These are phyloP conservation scores for Ornithoptera priamus DNA, from an alignment of 2,888 invertebrate species.

Conservation along the genomic window DNA sequence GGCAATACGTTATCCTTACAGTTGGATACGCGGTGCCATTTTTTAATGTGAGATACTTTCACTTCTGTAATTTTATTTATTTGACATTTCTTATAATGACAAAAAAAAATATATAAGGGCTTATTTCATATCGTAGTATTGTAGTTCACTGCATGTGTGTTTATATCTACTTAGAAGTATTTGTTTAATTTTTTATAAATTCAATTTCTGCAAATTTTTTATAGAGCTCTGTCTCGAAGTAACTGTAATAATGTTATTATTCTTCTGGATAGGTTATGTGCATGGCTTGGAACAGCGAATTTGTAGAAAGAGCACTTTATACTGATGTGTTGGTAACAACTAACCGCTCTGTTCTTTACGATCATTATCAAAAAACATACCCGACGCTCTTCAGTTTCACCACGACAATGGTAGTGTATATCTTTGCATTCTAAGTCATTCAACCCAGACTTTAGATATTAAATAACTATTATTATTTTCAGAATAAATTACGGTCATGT, in stretches of 20 bases:
- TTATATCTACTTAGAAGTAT: neutral
- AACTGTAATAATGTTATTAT: neutral
- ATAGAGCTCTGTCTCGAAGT: too few relatives aligned
- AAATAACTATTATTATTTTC: neutral
- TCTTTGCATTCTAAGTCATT: too few relatives aligned
- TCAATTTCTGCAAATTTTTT: too few relatives aligned
- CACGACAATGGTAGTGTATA: neutral
- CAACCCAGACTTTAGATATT: too few relatives aligned
- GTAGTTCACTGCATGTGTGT: neutral
- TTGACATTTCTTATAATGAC: too few relatives aligned
- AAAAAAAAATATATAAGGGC: too few relatives aligned
- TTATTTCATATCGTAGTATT: neutral
- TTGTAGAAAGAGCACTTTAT: neutral
- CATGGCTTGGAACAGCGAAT: neutral
- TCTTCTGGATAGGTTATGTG: neutral
- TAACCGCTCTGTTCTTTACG: neutral
- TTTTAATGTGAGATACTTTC: constrained; percentile 15
- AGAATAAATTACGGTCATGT: neutral
- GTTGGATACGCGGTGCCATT: constrained; percentile 21
- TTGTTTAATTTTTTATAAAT: neutral
- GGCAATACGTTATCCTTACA: constrained; percentile 16
- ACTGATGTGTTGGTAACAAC: neutral
- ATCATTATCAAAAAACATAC: neutral
- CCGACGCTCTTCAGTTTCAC: neutral
- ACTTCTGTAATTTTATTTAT: too few relatives aligned